Percentiles rank a stretch among this genome's conserved stretches.
phyloP scores from a whole-genome alignment of 1,140 invertebrate genomes.

The Atta texana region DNA sequence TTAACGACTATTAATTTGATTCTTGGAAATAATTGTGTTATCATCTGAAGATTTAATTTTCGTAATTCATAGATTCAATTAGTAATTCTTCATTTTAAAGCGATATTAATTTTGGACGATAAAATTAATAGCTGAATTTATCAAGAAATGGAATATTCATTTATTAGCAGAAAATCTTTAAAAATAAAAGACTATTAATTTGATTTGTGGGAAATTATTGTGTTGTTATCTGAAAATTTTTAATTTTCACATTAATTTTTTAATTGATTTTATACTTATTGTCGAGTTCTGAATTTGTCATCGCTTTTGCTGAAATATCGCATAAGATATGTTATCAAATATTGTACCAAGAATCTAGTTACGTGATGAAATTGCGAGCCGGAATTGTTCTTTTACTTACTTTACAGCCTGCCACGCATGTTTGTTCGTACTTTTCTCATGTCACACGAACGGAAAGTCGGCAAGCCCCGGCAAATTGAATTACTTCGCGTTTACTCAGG shows the following conservation, averaged over 20 bases:
- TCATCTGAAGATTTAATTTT: not conserved
- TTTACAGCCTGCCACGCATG: conserved; percentile 54
- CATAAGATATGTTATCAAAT: not conserved
- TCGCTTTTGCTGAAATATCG: not conserved
- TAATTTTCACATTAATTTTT: not conserved
- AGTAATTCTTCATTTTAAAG: too few relatives aligned
- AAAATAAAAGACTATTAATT: not conserved
- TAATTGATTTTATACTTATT: not conserved
- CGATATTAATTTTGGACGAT: too few relatives aligned
- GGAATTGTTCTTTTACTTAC: conserved; percentile 61
- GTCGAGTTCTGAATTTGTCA: not conserved
- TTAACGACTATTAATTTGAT: not conserved
- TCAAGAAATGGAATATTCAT: not conserved
- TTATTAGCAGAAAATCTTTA: not conserved
- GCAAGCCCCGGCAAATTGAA: conserved; percentile 56
- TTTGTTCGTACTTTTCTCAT: conserved; percentile 57
- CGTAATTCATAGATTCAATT: too few relatives aligned
- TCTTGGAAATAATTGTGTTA: not conserved
- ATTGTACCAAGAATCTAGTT: conserved; percentile 32
- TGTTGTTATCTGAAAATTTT: not conserved
- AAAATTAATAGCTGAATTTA: too few relatives aligned
- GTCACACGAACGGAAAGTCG: conserved; percentile 59
- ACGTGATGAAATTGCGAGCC: conserved; percentile 41
- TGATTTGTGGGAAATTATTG: not conserved
- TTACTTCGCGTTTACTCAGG: conserved; percentile 62